Conservation (phyloP, 2,113 vertebrate genomes). For the Epinephelus lanceolatus region DNA sequence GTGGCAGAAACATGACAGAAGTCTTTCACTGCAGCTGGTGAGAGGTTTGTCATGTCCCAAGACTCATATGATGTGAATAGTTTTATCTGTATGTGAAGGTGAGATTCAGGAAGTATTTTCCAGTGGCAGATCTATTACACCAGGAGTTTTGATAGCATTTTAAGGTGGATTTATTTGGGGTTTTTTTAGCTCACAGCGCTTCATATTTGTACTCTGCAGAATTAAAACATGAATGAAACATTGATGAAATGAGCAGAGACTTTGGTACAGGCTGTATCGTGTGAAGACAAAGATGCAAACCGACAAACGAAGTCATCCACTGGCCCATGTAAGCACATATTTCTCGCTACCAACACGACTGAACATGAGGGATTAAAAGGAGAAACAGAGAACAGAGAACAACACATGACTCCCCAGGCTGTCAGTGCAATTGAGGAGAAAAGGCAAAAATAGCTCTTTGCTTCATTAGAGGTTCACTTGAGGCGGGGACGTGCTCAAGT, state of each 20-base stretch:
- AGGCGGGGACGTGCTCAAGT: constrained; percentile 12
- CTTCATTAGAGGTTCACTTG: constrained; percentile 41
- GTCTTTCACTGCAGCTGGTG: background rate
- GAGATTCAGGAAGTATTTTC: constrained; percentile 24
- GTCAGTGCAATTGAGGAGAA: constrained; percentile 39
- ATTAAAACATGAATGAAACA: constrained; percentile 16
- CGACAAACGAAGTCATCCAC: constrained; percentile 4
- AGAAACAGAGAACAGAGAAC: constrained; percentile 22
- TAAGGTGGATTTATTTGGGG: background rate
- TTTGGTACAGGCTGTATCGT: background rate
- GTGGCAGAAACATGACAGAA: constrained; percentile 31
- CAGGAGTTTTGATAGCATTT: background rate
- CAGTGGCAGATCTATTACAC: background rate
- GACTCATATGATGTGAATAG: constrained; percentile 7
- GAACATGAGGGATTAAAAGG: constrained; percentile 21
- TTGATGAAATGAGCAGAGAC: constrained; percentile 11
- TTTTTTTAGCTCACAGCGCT: background rate
- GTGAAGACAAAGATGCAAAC: constrained; percentile 14
- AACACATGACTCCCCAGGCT: constrained; percentile 22
- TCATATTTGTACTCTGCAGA: too few relatives aligned
- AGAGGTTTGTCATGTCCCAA: background rate
- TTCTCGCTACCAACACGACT: background rate
- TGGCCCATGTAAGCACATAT: background rate
- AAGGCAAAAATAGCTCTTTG: constrained; percentile 48
- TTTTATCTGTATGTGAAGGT: constrained; percentile 29